A percentile compares a stretch with the other conserved stretches of the same genome.
Evolutionary conservation across 2,888 invertebrate species (phyloP).

Genomic region (Esperia sulphurella): DNA sequence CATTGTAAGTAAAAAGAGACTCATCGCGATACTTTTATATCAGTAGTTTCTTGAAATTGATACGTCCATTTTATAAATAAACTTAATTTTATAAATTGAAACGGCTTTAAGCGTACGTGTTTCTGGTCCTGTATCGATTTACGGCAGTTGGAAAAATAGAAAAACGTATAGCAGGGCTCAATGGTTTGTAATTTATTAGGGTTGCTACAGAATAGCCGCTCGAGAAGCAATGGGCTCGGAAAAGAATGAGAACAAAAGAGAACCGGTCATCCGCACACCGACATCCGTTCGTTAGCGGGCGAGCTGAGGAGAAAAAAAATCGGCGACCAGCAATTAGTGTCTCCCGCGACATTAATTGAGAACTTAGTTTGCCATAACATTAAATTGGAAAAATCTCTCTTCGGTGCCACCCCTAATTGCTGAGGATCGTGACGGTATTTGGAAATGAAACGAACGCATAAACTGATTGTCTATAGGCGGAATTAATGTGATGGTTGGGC

Average conservation of each 20-base stretch:
- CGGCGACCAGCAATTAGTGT: constrained; percentile 6
- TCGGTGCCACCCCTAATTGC: no score
- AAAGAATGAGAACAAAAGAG: constrained; percentile 35
- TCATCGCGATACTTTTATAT: no score
- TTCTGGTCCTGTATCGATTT: constrained; percentile 2
- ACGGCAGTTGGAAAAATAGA: background rate
- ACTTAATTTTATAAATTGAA: no score
- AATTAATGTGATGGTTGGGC: no score
- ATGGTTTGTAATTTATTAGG: constrained; percentile 36
- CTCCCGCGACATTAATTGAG: background rate
- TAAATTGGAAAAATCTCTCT: no score
- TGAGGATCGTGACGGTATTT: no score
- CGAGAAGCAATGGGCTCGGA: constrained; percentile 26
- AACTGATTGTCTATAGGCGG: no score
- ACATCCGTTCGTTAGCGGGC: constrained; percentile 23
- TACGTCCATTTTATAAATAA: background rate
- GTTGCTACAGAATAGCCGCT: constrained; percentile 33
- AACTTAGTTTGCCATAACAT: no score
- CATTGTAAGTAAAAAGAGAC: no score
- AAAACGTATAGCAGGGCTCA: constrained; percentile 11
- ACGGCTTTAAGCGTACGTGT: background rate
- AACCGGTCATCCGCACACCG: constrained; percentile 22
- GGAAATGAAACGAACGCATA: no score
- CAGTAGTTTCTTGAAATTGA: no score
- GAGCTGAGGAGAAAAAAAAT: constrained; percentile 4